These are phyloP conservation scores for Porites divaricata DNA, from an alignment of 92 coral and sea anemone species.

Conservation along the genomic window DNA sequence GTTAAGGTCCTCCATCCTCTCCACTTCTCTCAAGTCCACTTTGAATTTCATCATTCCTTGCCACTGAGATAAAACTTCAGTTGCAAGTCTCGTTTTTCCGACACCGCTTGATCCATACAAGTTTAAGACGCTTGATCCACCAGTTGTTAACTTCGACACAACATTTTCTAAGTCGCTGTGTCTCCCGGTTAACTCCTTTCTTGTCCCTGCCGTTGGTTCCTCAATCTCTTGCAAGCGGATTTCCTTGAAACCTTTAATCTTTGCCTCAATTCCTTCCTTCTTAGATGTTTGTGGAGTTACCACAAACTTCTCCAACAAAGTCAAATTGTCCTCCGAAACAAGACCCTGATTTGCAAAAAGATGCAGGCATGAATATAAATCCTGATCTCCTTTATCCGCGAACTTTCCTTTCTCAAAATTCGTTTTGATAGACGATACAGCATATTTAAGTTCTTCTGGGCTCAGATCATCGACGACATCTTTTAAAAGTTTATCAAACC, in stretches of 20 bases:
- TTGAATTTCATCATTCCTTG: background rate
- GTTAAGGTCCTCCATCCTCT: slow-evolving; percentile 21
- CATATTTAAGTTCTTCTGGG: slow-evolving; percentile 16
- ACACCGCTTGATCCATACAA: slow-evolving; percentile 68
- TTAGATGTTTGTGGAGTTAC: background rate
- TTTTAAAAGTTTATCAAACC: slow-evolving; percentile 9
- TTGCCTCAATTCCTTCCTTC: slow-evolving; percentile 5
- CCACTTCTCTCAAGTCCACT: slow-evolving; percentile 50
- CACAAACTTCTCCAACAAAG: slow-evolving; percentile 28
- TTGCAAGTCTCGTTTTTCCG: slow-evolving; percentile 73
- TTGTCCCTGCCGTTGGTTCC: background rate
- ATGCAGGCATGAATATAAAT: slow-evolving; percentile 35
- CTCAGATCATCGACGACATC: slow-evolving; percentile 10
- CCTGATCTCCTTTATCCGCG: slow-evolving; percentile 3
- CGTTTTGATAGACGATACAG: slow-evolving; percentile 15
- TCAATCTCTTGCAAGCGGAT: background rate
- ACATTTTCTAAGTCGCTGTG: slow-evolving; percentile 29
- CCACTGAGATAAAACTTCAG: slow-evolving; percentile 15
- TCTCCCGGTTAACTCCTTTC: slow-evolving; percentile 25
- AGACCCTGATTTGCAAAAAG: slow-evolving; percentile 28
- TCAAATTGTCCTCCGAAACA: slow-evolving; percentile 35
- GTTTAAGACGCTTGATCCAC: slow-evolving; percentile 35
- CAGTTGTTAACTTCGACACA: background rate
- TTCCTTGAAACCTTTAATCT: slow-evolving; percentile 11
- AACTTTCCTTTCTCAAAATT: slow-evolving; percentile 16